Evolutionary conservation across 2,888 invertebrate species (phyloP).

Genomic region (Volucella bombylans): DNA sequence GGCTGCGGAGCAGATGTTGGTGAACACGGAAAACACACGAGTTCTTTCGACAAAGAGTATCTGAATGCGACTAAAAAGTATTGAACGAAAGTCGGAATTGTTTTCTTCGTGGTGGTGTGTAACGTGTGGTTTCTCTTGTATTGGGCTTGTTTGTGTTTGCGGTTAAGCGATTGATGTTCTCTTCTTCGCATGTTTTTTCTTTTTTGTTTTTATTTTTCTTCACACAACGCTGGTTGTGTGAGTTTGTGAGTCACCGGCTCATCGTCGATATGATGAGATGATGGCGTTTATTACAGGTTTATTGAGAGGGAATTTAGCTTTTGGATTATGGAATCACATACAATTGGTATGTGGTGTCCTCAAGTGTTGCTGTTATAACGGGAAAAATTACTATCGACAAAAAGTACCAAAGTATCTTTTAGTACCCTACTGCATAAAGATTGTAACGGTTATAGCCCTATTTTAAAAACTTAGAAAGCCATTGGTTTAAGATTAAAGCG

Average conservation of each 20-base stretch:
- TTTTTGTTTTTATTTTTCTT: conserved; percentile 5
- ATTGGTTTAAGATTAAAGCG: too few relatives aligned
- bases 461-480: too few relatives aligned
- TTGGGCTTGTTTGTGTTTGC: conserved; percentile 60
- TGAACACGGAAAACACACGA: conserved; percentile 61
- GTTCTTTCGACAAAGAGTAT: conserved; percentile 72
- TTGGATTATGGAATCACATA: conserved; percentile 5
- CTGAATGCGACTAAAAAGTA: conserved; percentile 74
- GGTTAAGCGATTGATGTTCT: conserved; percentile 68
- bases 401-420: too few relatives aligned
- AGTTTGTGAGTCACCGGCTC: not conserved
- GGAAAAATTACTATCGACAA: not conserved
- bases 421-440: too few relatives aligned
- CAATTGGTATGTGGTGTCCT: not conserved
- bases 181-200: conserved; percentile 34
- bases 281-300: conserved; percentile 52
- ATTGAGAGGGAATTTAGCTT: conserved; percentile 50
- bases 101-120: conserved; percentile 71
- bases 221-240: not conserved
- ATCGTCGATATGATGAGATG: not conserved
- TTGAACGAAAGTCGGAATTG: conserved; percentile 69
- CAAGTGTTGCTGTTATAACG: conserved; percentile 45
- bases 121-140: conserved; percentile 45
- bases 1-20: conserved; percentile 43
- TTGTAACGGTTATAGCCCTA: too few relatives aligned